Conservation (phyloP, 2,888 invertebrate species). For the Agonopterix arenella region DNA sequence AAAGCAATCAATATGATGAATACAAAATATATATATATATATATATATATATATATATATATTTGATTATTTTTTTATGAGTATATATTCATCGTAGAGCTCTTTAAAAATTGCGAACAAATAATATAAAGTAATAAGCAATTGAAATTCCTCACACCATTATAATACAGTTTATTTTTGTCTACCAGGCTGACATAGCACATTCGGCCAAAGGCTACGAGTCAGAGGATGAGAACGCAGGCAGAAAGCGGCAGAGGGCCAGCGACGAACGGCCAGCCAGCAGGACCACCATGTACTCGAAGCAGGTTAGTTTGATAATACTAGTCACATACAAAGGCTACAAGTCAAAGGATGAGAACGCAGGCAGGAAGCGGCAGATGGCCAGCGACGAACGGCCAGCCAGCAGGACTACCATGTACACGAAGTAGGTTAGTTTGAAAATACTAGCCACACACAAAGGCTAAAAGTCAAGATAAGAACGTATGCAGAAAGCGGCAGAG, state of each 20-base stretch:
- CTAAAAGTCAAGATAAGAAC: constrained; percentile 88
- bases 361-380: constrained; percentile 81
- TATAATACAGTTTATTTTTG: constrained; percentile 5
- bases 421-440: constrained; percentile 75
- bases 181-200: constrained; percentile 80
- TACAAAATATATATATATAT: too few relatives aligned
- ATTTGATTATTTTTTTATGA: too few relatives aligned
- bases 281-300: constrained; percentile 84
- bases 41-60: too few relatives aligned
- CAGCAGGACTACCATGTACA: constrained; percentile 82
- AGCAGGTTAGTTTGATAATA: constrained; percentile 61
- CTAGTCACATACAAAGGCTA: constrained; percentile 71
- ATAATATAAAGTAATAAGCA: too few relatives aligned
- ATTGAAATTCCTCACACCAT: background rate
- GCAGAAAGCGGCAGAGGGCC: constrained; percentile 79
- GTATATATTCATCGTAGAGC: too few relatives aligned
- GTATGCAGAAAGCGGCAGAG: constrained; percentile 81
- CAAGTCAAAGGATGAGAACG: constrained; percentile 89
- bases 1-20: too few relatives aligned
- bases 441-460: constrained; percentile 51
- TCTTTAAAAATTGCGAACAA: too few relatives aligned
- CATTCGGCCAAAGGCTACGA: constrained; percentile 85
- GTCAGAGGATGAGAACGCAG: constrained; percentile 88
- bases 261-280: constrained; percentile 73
- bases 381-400: constrained; percentile 73